phyloP scores from a whole-genome alignment of 2,113 vertebrate genomes.

The Paradoxurus hermaphroditus region DNA sequence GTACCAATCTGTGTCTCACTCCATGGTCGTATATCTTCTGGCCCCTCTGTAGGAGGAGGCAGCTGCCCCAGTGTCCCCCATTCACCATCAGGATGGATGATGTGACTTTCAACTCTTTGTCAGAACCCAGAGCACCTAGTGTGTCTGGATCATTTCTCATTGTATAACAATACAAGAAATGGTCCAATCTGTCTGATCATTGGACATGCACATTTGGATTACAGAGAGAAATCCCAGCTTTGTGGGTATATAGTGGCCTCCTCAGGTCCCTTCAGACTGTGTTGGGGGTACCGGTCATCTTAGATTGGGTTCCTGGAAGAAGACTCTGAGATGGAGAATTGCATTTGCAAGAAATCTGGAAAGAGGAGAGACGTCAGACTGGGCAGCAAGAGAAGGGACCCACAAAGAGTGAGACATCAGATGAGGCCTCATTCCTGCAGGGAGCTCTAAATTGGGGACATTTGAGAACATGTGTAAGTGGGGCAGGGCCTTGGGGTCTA shows the following conservation, averaged over 20 bases:
- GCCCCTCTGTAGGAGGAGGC: background rate
- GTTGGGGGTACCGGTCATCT: fast-evolving
- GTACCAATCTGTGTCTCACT: background rate
- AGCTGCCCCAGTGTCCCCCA: background rate
- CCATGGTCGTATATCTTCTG: fast-evolving
- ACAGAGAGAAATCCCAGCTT: background rate
- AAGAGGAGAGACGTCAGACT: background rate
- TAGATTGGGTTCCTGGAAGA: background rate
- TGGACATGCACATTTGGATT: background rate
- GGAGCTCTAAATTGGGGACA: background rate
- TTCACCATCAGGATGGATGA: background rate
- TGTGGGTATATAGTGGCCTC: background rate
- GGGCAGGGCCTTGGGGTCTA: background rate
- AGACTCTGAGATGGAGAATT: background rate
- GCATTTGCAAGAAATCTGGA: background rate
- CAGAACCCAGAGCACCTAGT: background rate
- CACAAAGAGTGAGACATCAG: background rate
- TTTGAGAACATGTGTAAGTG: background rate
- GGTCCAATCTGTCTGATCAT: too few species aligned
- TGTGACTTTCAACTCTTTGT: background rate
- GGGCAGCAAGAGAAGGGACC: background rate
- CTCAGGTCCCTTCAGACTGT: background rate
- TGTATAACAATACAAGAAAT: too few species aligned
- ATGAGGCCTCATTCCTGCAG: background rate
- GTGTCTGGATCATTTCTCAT: background rate